phyloP scores from a whole-genome alignment of 2,113 vertebrate genomes.

The Crocuta crocuta region DNA sequence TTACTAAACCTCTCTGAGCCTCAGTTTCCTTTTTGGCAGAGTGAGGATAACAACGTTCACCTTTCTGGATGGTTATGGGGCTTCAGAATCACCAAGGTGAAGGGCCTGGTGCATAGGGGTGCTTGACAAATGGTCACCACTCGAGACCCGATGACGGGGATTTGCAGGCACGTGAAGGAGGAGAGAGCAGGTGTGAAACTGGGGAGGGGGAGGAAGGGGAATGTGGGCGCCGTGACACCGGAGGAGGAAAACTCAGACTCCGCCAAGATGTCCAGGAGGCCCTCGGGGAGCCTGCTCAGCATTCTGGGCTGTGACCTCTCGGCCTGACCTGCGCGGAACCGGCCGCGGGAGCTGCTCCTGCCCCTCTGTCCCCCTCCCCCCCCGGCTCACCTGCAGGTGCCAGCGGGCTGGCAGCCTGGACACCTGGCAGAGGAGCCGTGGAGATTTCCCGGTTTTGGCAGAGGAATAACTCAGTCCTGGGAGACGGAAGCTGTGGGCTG shows the following conservation, averaged over 20 bases:
- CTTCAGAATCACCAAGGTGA: not conserved
- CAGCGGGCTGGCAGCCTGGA: not conserved
- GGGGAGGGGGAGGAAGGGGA: not conserved
- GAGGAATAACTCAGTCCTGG: not conserved
- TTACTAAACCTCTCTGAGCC: not conserved
- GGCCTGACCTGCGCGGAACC: rapidly evolving
- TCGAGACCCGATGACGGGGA: no score
- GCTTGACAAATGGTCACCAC: no score
- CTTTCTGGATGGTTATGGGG: not conserved
- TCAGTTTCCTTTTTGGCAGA: not conserved
- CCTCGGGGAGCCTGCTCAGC: not conserved
- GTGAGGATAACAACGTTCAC: not conserved
- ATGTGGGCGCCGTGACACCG: not conserved
- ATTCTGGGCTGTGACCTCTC: not conserved
- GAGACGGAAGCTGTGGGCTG: not conserved
- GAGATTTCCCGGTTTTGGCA: not conserved
- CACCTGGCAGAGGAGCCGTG: not conserved
- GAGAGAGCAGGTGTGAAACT: not conserved
- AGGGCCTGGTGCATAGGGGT: not conserved
- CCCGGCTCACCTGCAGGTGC: not conserved
- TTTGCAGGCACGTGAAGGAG: not conserved
- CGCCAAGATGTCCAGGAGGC: rapidly evolving
- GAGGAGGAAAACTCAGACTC: no score
- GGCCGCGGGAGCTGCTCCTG: not conserved
- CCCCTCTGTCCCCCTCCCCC: no score